Evolutionary conservation across 2,113 vertebrate genomes (phyloP), one percentile per base, ranked within the genome.

Genomic region (Actinemys pallida): DNA sequence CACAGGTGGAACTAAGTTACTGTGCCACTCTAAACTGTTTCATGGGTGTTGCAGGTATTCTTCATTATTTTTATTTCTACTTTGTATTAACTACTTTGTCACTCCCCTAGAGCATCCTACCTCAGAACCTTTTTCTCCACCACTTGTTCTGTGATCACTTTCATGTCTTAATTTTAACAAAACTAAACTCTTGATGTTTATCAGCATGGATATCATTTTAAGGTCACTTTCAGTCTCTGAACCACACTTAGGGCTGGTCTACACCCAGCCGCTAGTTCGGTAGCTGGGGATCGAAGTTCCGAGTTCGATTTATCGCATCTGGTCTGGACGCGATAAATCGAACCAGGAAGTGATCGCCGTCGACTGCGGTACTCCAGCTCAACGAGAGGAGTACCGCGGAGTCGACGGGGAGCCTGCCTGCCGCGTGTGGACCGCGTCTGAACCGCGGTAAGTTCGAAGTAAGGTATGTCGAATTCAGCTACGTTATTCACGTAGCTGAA

Each of bases 51-150:
- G 59, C 42, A 95, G 42, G 5, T 96, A 53, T 78, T 83, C 90
- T 65, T 83, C 17, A 27, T 87, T 20, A 52, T 87, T 52, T n/a
- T 69, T 96, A 84, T 11, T 94, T 39, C 80, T 94, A 72, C 90
- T 92, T 47, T 45, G 24, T 90, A 82, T 95, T 69, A 95, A 95
- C 69, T 24, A 59, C 20, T 53, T 20, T 96, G 62, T 92, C 52
- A 56, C 90, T 95, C 96, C 80, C 72, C 93, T 83, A 83, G 45
- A 83, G 87, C 86, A 95, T 93, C 94, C 94, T 96, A 94, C 95
- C 94, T 96, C 93, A 95, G 72, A 24, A 82, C 79, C 96, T 94
- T 87, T 6, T 87, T 92, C 88, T 86, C 59, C 88, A 81, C 35
- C 91, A n/a, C 81, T 56, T 72, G 95, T 96, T 83, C 86, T 90